A percentile compares a stretch with the other conserved stretches of the same genome.
These are phyloP conservation scores for Scolopax rusticola DNA, from an alignment of 2,797 vertebrate genomes.

Conservation along the genomic window DNA sequence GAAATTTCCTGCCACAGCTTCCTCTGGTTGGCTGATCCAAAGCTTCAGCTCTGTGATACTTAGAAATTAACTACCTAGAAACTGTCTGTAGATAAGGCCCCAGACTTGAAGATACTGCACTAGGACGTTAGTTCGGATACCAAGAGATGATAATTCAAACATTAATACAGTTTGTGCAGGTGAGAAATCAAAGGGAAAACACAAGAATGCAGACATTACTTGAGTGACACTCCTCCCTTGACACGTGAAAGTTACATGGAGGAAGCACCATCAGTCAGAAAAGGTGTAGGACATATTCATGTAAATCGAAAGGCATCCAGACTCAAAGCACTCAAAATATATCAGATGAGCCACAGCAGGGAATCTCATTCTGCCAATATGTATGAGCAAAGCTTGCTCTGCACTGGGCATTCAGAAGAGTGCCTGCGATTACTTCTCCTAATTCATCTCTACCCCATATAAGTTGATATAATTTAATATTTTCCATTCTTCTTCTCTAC, in stretches of 20 bases:
- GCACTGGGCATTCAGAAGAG: not conserved
- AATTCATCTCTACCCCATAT: not conserved
- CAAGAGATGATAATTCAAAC: not conserved
- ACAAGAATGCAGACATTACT: not conserved
- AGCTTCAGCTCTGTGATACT: not conserved
- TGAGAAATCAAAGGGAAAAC: not conserved
- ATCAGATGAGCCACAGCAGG: not conserved
- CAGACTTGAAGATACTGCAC: not conserved
- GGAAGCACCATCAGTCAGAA: not conserved
- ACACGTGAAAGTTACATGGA: rapidly evolving
- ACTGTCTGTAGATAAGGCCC: not conserved
- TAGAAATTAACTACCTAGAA: not conserved
- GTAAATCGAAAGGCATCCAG: not conserved
- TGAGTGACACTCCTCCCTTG: not conserved
- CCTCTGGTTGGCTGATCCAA: not conserved
- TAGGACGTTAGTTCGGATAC: not conserved
- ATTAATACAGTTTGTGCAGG: not conserved
- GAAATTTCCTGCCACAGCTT: not conserved
- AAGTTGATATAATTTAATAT: slow-evolving; percentile 21
- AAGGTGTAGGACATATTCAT: not conserved
- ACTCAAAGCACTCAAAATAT: not conserved
- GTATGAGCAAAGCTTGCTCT: not conserved
- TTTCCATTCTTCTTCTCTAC: slow-evolving; percentile 36
- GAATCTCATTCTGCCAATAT: not conserved
- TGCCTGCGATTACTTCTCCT: not conserved